A percentile compares a stretch with the other conserved stretches of the same genome.
Conservation (phyloP, 1,140 invertebrate species). For the Pogonus chalceus region DNA sequence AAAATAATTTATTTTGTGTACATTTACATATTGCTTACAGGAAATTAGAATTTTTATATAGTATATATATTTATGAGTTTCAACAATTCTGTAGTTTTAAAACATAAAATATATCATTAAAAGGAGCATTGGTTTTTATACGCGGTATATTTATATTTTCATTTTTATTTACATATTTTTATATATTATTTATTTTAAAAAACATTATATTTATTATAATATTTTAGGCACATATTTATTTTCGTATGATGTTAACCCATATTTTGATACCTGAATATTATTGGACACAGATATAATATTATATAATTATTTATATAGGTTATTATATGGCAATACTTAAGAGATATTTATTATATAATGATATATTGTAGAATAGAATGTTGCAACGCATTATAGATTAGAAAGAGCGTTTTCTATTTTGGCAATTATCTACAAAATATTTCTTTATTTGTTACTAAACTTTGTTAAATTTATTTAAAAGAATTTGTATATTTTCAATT, state of each 20-base stretch:
- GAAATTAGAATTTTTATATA: no score
- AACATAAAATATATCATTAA: background rate
- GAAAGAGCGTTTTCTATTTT: no score
- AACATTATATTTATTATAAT: conserved; percentile 6
- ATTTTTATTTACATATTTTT: conserved; percentile 5
- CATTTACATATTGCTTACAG: background rate
- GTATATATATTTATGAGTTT: no score
- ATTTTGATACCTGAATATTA: conserved; percentile 1
- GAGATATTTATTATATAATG: no score
- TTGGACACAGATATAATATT: conserved; percentile 1
- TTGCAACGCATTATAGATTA: no score
- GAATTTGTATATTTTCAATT: no score
- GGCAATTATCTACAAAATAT: no score
- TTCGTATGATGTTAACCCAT: conserved; percentile 2
- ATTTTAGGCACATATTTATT: conserved; percentile 1
- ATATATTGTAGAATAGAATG: no score
- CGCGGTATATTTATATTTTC: background rate
- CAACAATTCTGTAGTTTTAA: background rate
- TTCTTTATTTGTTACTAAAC: no score
- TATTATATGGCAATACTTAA: no score
- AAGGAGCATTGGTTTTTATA: background rate
- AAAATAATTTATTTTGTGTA: conserved; percentile 3
- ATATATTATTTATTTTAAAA: conserved; percentile 1
- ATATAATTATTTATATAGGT: no score
- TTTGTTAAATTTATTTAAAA: no score